Evolutionary conservation across 2,888 invertebrate species (phyloP).

Genomic region (Fabriciana adippe): DNA sequence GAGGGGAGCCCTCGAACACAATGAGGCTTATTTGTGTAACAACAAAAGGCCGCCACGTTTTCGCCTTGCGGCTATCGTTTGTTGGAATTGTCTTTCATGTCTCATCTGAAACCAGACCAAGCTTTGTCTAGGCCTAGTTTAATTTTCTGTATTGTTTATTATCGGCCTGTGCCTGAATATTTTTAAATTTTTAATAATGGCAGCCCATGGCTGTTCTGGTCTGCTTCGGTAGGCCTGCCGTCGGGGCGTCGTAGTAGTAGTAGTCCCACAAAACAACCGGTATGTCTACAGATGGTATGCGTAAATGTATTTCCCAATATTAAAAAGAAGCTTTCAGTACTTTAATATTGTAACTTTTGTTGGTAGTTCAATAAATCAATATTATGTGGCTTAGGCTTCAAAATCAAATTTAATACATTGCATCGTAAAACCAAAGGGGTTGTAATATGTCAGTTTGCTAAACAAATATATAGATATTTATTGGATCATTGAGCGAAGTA

Average conservation of each 20-base stretch:
- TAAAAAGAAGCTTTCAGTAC: no score
- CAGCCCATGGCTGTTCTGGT: no score
- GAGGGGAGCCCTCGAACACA: constrained; percentile 55
- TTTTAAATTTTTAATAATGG: no score
- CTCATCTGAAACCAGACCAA: constrained; percentile 16
- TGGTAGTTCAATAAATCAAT: neutral
- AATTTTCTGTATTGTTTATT: constrained; percentile 15
- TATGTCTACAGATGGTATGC: no score
- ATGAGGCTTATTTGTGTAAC: constrained; percentile 62
- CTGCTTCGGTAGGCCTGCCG: no score
- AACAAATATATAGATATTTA: constrained; percentile 37
- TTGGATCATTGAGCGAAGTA: constrained; percentile 48
- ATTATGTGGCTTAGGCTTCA: constrained; percentile 18
- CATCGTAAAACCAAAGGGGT: constrained; percentile 23
- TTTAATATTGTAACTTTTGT: no score
- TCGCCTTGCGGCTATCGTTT: constrained; percentile 36
- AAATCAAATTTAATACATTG: constrained; percentile 19
- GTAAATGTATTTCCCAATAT: no score
- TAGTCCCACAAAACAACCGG: no score
- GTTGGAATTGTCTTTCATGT: constrained; percentile 33
- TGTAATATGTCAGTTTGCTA: constrained; percentile 28
- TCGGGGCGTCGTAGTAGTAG: no score
- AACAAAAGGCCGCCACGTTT: constrained; percentile 52
- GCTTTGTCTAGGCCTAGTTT: constrained; percentile 21
- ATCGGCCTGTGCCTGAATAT: neutral